Conservation (phyloP, 2,888 invertebrate genomes). For the Agrotis puta region DNA sequence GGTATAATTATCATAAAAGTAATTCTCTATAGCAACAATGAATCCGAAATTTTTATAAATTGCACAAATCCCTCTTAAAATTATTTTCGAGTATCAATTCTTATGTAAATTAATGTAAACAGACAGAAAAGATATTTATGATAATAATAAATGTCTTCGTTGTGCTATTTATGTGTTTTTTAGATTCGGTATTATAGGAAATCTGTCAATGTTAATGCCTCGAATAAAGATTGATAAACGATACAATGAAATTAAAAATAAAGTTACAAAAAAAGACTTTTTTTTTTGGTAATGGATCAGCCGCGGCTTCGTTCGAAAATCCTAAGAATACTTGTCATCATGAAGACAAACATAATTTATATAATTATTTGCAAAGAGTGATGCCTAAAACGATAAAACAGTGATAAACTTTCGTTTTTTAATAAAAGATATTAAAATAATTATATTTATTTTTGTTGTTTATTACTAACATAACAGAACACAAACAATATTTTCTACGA, state of each 20-base stretch:
- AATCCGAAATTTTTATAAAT: slow-evolving; percentile 11
- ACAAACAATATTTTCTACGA: slow-evolving; percentile 2
- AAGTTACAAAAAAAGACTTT: too few relatives aligned
- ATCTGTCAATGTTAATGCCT: slow-evolving; percentile 22
- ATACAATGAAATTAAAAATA: neutral
- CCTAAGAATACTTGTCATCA: too few relatives aligned
- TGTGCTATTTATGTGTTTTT: slow-evolving; percentile 22
- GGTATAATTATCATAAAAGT: slow-evolving; percentile 32
- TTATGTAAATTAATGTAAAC: slow-evolving; percentile 36
- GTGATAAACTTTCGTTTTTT: too few relatives aligned
- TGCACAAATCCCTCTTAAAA: slow-evolving; percentile 32
- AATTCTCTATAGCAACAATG: slow-evolving; percentile 31
- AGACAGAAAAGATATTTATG: slow-evolving; percentile 13
- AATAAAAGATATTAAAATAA: too few relatives aligned
- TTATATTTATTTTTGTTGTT: too few relatives aligned
- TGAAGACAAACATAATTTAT: neutral
- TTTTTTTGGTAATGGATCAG: too few relatives aligned
- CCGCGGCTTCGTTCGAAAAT: too few relatives aligned
- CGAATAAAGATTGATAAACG: slow-evolving; percentile 3
- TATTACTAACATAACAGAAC: neutral
- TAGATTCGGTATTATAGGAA: slow-evolving; percentile 15
- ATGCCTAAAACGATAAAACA: too few relatives aligned
- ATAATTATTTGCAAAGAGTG: neutral
- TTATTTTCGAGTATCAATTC: slow-evolving; percentile 21
- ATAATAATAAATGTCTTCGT: slow-evolving; percentile 27